Percentiles rank a stretch among this genome's conserved stretches.
phyloP scores from a whole-genome alignment of 2,797 vertebrate genomes.

The Scyliorhinus canicula region DNA sequence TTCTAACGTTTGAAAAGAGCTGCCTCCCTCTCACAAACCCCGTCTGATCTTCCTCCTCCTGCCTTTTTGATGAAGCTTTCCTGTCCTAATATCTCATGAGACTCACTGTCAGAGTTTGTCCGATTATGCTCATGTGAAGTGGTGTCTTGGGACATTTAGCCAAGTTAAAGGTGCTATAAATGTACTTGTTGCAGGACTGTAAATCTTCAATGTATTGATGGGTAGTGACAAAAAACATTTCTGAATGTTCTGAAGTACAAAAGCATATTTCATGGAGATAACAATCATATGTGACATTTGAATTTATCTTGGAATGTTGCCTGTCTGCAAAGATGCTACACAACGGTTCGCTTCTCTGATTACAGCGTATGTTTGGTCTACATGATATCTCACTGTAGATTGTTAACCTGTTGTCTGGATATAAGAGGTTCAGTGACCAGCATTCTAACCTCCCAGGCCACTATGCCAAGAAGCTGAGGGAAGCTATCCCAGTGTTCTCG shows the following conservation, averaged over 20 bases:
- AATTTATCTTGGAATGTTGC: slow-evolving; percentile 1
- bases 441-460: background rate
- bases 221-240: background rate
- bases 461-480: background rate
- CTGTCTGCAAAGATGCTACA: background rate
- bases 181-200: background rate
- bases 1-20: too few relatives aligned
- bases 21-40: too few relatives aligned
- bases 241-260: background rate
- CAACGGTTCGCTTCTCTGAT: background rate
- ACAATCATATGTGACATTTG: background rate
- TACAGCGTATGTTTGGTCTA: background rate
- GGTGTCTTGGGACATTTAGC: background rate
- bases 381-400: background rate
- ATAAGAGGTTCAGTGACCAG: background rate
- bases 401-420: background rate
- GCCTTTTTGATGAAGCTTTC: background rate
- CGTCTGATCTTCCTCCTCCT: background rate
- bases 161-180: background rate
- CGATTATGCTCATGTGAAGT: background rate
- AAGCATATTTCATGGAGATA: background rate
- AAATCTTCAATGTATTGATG: background rate
- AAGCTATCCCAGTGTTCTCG: background rate
- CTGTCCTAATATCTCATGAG: background rate
- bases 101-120: background rate